Evolutionary conservation across 2,113 vertebrate species (phyloP).

Genomic region (Coreoperca whiteheadi): DNA sequence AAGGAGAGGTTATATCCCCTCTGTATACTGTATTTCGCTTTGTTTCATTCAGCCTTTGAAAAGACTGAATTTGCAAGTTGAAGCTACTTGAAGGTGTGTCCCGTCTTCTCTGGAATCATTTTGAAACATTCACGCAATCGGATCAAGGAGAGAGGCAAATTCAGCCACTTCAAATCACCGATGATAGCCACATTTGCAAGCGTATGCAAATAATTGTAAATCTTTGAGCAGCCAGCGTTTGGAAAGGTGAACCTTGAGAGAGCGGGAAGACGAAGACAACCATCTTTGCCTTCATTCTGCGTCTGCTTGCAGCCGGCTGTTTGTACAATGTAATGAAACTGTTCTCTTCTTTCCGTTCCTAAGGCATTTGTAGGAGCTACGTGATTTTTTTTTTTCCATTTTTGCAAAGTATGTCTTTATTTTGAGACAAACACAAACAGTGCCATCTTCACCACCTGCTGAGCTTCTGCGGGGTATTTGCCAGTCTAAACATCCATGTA

Average conservation of each 20-base stretch:
- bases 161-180: conserved; percentile 61
- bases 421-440: conserved; percentile 48
- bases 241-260: conserved; percentile 42
- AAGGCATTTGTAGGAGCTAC: no score
- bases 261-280: not conserved
- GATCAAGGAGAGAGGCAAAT: conserved; percentile 83
- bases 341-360: fast-evolving
- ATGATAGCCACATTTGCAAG: conserved; percentile 79
- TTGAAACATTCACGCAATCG: conserved; percentile 82
- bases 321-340: fast-evolving
- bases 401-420: conserved; percentile 21
- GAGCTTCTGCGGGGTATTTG: conserved; percentile 79
- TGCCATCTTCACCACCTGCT: conserved; percentile 72
- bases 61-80: conserved; percentile 50
- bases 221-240: conserved; percentile 62
- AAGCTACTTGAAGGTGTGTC: conserved; percentile 47
- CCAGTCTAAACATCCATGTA: conserved; percentile 85
- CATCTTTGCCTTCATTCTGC: not conserved
- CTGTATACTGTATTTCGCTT: not conserved
- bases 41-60: conserved; percentile 3
- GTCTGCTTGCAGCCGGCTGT: not conserved
- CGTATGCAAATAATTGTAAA: conserved; percentile 84
- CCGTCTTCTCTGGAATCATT: conserved; percentile 45
- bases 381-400: not conserved
- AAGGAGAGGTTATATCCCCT: not conserved